Base-by-base conservation (phyloP, 1,140 invertebrate species). In the Orius insidiosus region DNA sequence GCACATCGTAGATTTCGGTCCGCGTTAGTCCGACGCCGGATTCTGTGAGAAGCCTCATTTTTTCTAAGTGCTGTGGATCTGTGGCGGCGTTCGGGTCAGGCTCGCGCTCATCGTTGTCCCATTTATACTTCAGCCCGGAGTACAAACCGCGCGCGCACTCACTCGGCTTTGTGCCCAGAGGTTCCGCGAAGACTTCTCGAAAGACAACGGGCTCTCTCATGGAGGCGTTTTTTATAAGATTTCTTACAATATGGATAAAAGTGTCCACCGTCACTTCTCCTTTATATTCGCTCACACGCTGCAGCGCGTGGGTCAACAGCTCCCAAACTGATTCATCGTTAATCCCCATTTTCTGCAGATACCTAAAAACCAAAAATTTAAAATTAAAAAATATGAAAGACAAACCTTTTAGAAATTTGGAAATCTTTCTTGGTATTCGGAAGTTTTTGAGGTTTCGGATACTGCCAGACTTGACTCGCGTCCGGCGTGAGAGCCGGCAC, bases 261-360 rank as follows among this genome's bases (percentile, higher is more conserved):
- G 31, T 15, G 10, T 43, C 41, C 24, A 43, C 24, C n/a, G 41
- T 43, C 18, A 43, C 41, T 11, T 43, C 41, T 10, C 41, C 41
- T 43, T 30, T 24, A 18, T 31, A 43, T 31, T 43, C 41, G n/a
- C 41, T 19, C n/a, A 43, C 41, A 30, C 31, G 19, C 30, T 43
- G 41, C 24, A 43, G 19, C 3, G 41, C 41, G 16, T 30, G 19
- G 16, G 31, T 43, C 18, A 43, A 30, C 7, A 43, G 24, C n/a
- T 43, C 41, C 41, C 41, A 43, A n/a, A 43, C 24, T 15, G 41
- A 43, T 15, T 43, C 19, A 31, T 43, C 41, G n/a, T 31, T n/a
- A 32, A 30, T 31, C 10, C 31, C 41, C 41, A 43, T 24, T 16
- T 43, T 43, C 24, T 31, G 41, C 14, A 43, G 14, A 11, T 30